Evolutionary conservation across 2,113 vertebrate species (phyloP).

Genomic region (Salvelinus alpinus): DNA sequence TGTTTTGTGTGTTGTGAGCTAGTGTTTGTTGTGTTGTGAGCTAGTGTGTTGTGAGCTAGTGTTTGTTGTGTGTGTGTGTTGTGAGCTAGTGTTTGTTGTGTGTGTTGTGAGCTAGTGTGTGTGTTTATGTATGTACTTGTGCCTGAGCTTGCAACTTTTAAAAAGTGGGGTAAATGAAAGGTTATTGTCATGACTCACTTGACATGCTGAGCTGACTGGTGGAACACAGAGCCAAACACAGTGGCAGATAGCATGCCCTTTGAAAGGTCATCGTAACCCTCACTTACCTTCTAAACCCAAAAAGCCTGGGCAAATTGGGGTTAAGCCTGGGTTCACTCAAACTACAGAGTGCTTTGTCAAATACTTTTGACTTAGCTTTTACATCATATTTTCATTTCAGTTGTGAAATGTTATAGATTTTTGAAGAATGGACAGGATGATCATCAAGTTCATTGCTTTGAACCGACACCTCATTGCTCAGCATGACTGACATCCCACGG

Average conservation of each 20-base stretch:
- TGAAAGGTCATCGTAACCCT: conserved; percentile 32
- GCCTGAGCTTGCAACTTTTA: conserved; percentile 8
- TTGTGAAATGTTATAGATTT: not conserved
- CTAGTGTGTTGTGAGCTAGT: no score
- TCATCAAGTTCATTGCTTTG: conserved; percentile 23
- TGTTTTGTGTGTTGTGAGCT: no score
- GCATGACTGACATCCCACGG: conserved; percentile 11
- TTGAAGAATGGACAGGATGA: not conserved
- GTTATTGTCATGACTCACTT: conserved; percentile 35
- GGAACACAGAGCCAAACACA: not conserved
- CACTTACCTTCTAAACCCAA: not conserved
- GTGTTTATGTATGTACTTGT: not conserved
- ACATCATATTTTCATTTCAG: not conserved
- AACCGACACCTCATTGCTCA: conserved; percentile 27
- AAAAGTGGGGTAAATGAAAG: conserved; percentile 23
- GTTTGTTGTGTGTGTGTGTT: no score
- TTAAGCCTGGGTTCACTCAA: not conserved
- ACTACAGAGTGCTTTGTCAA: no score
- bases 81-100: no score
- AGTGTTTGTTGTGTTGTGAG: no score
- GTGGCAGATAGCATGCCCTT: not conserved
- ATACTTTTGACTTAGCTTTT: not conserved
- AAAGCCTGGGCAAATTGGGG: not conserved
- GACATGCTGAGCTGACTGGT: not conserved
- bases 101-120: no score